Evolutionary conservation across 2,797 vertebrate genomes (phyloP).

Genomic region (Tarsius wallacei): DNA sequence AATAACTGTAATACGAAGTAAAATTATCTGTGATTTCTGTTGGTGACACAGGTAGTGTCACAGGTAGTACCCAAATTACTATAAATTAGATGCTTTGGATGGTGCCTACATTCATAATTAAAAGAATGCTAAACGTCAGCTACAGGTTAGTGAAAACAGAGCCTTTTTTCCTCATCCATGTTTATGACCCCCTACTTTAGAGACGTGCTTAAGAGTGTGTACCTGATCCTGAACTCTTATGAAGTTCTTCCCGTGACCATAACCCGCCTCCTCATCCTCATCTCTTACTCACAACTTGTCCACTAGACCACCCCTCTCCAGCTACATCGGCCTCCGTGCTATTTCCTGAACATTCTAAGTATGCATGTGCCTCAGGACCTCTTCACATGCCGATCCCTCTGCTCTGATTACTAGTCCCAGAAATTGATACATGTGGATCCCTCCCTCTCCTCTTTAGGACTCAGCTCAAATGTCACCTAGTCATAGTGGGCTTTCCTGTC

Average conservation of each 20-base stretch:
- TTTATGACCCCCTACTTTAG: background rate
- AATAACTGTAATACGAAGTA: conserved; percentile 71
- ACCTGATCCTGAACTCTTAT: background rate
- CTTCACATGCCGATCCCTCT: background rate
- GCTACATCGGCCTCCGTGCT: background rate
- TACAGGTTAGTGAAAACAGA: conserved; percentile 56
- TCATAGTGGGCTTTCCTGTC: background rate
- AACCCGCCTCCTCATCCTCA: background rate
- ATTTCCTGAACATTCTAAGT: background rate
- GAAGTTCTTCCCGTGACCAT: background rate
- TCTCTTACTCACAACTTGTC: background rate
- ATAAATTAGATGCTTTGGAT: background rate
- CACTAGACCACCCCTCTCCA: background rate
- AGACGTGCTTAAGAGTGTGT: background rate
- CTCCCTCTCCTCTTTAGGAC: background rate
- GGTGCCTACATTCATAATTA: conserved; percentile 43
- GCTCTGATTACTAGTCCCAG: background rate
- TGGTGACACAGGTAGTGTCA: conserved; percentile 76
- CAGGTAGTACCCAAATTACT: conserved; percentile 2
- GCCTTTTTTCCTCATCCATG: background rate
- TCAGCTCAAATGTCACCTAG: background rate
- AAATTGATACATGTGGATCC: background rate
- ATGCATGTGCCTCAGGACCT: background rate
- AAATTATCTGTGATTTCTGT: conserved; percentile 71
- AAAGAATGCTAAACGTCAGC: conserved; percentile 14